Evolutionary conservation across 2,113 vertebrate species (phyloP).

Genomic region (Lepus americanus): DNA sequence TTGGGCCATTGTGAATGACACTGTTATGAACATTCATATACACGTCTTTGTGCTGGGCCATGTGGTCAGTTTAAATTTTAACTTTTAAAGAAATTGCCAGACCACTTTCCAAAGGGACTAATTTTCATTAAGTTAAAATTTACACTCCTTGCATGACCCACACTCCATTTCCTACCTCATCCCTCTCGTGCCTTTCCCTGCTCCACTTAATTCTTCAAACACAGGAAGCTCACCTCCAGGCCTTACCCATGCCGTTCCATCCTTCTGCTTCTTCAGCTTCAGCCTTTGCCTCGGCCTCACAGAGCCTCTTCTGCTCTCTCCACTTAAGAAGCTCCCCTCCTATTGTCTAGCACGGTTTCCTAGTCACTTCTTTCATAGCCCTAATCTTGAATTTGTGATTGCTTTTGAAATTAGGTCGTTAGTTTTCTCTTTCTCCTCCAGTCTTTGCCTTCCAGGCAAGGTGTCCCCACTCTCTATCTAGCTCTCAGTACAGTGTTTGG

Average conservation of each 20-base stretch:
- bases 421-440: neutral
- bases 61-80: constrained; percentile 8
- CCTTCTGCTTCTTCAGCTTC: neutral
- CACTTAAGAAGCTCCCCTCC: neutral
- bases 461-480: neutral
- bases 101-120: neutral
- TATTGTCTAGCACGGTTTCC: neutral
- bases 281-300: neutral
- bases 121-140: constrained; percentile 34
- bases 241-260: neutral
- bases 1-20: neutral
- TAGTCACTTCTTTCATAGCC: neutral
- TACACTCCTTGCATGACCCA: neutral
- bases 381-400: neutral
- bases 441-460: neutral
- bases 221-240: neutral
- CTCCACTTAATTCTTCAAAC: neutral
- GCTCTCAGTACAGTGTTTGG: neutral
- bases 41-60: neutral
- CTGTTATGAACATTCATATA: neutral
- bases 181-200: neutral
- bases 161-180: neutral
- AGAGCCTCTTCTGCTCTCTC: neutral
- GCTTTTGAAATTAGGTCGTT: neutral
- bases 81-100: constrained; percentile 27